phyloP scores from a whole-genome alignment of 2,888 invertebrate genomes.

The Phorcus lineatus region DNA sequence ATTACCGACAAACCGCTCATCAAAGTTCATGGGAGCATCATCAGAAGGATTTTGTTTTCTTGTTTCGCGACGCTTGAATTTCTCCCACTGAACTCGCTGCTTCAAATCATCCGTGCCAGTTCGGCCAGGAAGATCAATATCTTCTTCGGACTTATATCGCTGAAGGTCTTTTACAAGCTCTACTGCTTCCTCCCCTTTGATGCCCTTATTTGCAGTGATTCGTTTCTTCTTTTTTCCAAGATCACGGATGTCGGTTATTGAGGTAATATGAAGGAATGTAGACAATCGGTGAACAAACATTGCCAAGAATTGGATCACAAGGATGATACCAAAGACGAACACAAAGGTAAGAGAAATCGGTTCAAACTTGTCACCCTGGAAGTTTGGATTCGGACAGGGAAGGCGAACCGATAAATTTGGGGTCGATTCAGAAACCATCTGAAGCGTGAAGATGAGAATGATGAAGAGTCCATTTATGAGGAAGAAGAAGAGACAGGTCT shows the following conservation, averaged over 20 bases:
- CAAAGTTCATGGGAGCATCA: neutral
- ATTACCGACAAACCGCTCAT: conserved; percentile 7
- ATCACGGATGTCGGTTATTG: conserved; percentile 82
- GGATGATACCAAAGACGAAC: conserved; percentile 96
- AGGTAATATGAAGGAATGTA: conserved; percentile 95
- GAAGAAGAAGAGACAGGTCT: conserved; percentile 85
- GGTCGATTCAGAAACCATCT: conserved; percentile 83
- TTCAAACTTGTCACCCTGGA: conserved; percentile 45
- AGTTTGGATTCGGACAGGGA: conserved; percentile 54
- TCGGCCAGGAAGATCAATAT: neutral
- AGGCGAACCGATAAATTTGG: conserved; percentile 76
- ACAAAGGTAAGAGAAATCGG: conserved; percentile 91
- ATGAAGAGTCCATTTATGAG: conserved; percentile 99
- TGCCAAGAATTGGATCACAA: conserved; percentile 95
- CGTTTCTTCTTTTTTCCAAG: neutral
- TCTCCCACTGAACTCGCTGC: neutral
- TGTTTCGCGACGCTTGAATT: neutral
- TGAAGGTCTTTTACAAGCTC: conserved; percentile 1
- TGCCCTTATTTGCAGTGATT: neutral
- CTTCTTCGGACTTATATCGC: neutral
- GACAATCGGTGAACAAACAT: conserved; percentile 99
- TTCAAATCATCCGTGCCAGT: neutral
- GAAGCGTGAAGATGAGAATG: conserved; percentile 96
- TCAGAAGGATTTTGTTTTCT: neutral
- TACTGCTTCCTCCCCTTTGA: conserved; percentile 9